phyloP scores from a whole-genome alignment of 2,797 vertebrate species.

The Adelosebastes latens region DNA sequence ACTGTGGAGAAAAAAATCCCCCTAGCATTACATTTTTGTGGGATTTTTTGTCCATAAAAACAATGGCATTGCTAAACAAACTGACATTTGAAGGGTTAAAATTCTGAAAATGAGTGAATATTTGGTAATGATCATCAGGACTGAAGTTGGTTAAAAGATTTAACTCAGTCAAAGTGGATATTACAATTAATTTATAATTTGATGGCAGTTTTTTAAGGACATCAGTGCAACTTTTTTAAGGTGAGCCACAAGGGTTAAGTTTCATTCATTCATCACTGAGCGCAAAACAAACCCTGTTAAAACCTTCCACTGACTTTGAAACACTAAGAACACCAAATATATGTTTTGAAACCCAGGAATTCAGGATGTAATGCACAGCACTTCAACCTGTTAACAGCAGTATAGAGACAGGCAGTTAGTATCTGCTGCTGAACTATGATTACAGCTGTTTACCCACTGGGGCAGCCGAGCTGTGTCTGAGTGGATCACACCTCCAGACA shows the following conservation, averaged over 20 bases:
- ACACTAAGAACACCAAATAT: not conserved
- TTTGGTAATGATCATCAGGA: not conserved
- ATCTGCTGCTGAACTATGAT: slow-evolving; percentile 59
- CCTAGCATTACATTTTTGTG: not conserved
- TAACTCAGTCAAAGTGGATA: not conserved
- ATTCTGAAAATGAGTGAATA: not conserved
- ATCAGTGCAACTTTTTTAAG: not conserved
- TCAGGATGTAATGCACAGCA: slow-evolving; percentile 36
- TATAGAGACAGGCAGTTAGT: slow-evolving; percentile 46
- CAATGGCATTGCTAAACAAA: not conserved
- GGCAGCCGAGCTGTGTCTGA: slow-evolving; percentile 48
- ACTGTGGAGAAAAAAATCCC: too few relatives aligned
- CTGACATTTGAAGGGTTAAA: not conserved
- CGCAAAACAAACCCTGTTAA: not conserved
- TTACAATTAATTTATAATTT: not conserved
- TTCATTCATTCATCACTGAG: not conserved
- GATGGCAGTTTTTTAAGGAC: not conserved
- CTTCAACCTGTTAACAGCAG: slow-evolving; percentile 43
- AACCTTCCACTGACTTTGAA: not conserved
- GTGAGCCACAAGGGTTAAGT: not conserved
- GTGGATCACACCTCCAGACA: slow-evolving; percentile 71
- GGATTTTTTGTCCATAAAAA: not conserved
- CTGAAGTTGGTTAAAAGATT: not conserved
- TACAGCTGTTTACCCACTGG: slow-evolving; percentile 64
- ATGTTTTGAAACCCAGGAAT: slow-evolving; percentile 25